These are phyloP conservation scores for Aphaenogaster floridana DNA, from an alignment of 1,140 invertebrate genomes.

Conservation along the genomic window DNA sequence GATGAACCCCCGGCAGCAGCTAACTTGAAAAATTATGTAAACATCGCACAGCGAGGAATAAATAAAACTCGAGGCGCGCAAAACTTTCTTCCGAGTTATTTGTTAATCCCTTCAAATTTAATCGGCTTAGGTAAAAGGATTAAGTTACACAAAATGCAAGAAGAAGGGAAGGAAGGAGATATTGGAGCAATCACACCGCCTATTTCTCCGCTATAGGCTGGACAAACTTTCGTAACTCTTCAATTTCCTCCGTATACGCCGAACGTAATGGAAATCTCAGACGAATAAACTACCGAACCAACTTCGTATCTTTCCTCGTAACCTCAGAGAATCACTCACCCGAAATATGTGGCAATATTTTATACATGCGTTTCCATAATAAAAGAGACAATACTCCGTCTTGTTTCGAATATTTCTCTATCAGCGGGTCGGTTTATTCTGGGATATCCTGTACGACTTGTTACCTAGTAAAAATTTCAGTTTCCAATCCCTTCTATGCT, in stretches of 20 bases:
- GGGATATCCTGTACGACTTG: neutral
- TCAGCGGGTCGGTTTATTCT: neutral
- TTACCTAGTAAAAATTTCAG: slow-evolving; percentile 32
- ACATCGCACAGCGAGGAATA: neutral
- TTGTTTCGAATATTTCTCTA: neutral
- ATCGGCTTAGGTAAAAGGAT: slow-evolving; percentile 25
- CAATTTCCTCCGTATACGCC: slow-evolving; percentile 10
- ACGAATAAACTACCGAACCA: neutral
- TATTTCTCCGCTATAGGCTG: slow-evolving; percentile 18
- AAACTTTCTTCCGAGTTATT: slow-evolving; percentile 15
- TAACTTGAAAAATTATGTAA: slow-evolving; percentile 16
- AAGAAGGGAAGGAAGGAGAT: slow-evolving; percentile 17
- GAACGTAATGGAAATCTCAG: slow-evolving; percentile 26
- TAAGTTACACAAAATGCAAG: slow-evolving; percentile 9
- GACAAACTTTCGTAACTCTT: slow-evolving; percentile 33
- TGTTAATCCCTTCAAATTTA: slow-evolving; percentile 37
- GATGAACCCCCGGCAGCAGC: neutral
- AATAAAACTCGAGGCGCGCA: neutral
- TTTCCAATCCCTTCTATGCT: neutral
- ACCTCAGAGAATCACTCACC: neutral
- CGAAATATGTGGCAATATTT: slow-evolving; percentile 11
- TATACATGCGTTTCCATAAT: neutral
- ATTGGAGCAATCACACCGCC: slow-evolving; percentile 22
- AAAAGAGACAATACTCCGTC: neutral
- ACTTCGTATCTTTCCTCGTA: slow-evolving; percentile 5